Conservation (phyloP, 2,797 vertebrate species). For the Peromyscus nudipes region DNA sequence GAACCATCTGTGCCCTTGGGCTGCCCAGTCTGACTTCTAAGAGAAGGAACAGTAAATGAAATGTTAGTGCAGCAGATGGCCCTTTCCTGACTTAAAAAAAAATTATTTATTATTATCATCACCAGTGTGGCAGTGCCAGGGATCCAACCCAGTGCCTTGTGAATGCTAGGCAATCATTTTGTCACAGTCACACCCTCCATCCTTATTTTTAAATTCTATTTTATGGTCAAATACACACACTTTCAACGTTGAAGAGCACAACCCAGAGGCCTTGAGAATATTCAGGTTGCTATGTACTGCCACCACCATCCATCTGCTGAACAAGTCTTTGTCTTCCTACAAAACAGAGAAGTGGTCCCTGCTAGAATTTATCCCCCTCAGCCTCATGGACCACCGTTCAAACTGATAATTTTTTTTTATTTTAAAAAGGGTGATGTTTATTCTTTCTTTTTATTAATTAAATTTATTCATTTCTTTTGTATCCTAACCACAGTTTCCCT, state of each 20-base stretch:
- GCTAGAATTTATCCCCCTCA: background rate
- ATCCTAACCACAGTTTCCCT: background rate
- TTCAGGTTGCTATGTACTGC: too few relatives aligned
- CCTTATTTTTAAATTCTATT: background rate
- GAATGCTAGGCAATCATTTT: background rate
- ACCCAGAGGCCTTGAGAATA: background rate
- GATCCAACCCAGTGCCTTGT: background rate
- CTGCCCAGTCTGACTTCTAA: background rate
- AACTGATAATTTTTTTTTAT: background rate
- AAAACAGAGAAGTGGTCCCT: background rate
- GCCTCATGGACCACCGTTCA: background rate
- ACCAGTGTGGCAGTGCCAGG: background rate
- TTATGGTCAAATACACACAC: background rate
- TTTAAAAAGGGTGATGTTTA: background rate
- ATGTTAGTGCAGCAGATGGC: background rate
- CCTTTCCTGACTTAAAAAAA: background rate
- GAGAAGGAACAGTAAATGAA: background rate
- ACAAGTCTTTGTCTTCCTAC: background rate
- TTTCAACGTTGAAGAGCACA: background rate
- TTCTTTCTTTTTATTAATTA: background rate
- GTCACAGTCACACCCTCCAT: background rate
- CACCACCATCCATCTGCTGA: background rate
- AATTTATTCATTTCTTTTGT: background rate
- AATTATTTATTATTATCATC: background rate
- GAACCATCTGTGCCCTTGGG: background rate